Evolutionary conservation across 2,797 vertebrate species (phyloP), one percentile per base, ranked within the genome.

Genomic region (Gallirallus australis): DNA sequence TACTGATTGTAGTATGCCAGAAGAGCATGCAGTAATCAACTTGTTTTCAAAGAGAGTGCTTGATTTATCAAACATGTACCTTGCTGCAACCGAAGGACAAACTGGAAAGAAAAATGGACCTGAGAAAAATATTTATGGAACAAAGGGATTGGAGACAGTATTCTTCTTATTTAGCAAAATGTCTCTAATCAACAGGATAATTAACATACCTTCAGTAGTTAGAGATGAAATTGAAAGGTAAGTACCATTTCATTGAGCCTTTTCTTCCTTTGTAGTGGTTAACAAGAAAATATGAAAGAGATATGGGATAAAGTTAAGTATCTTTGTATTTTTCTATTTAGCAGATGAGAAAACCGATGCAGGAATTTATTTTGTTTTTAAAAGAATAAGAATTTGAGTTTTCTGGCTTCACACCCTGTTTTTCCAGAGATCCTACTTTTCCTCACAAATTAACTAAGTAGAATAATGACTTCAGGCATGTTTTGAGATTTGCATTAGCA

Each of bases 11-110:
- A 83, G 59, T 56, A 65, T 35, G 57, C 77, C 56, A 33, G 97
- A 78, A 78, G 96, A 97, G 17, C 39, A n/a, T 9, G 64, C 65
- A 7, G 25, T 82, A 75, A 88, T 89, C 57, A 98, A 98, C 92
- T 89, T 98, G 16, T 97, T 98, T 87, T 98, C 98, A 56, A 96
- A 93, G 57, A 98, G 97, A 96, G 98, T 98, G 66, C 92, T 98
- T 68, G 97, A 98, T 72, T 97, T 98, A 82, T 96, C 98, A 57
- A 94, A 84, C 45, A 98, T 98, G 87, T 98, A 98, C 60, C 94
- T 81, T 50, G 91, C 96, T 48, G 87, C 92, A 42, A 96, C 97
- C 84, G 93, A 97, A 66, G 94, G 86, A 66, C 94, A 95, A 6
- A 30, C 30, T 48, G 90, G 21, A 54, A 94, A 71, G 53, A 72